Evolutionary conservation across 2,888 invertebrate species (phyloP).

Genomic region (Orthonevra nobilis): DNA sequence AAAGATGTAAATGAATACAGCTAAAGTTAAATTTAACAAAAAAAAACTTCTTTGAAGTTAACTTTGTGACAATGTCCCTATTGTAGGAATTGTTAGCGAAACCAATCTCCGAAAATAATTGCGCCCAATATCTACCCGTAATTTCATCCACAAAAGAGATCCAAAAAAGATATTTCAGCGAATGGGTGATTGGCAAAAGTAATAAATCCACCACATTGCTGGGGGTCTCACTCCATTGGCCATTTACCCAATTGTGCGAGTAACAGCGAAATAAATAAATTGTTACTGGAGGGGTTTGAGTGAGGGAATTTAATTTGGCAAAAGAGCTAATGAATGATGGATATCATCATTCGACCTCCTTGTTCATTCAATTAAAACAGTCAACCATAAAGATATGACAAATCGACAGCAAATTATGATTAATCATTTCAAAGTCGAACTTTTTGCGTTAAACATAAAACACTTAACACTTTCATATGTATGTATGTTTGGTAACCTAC

Average conservation of each 20-base stretch:
- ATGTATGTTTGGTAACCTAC: too few relatives aligned
- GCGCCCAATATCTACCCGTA: background rate
- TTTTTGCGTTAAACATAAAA: conserved; percentile 16
- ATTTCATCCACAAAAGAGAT: background rate
- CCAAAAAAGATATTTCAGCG: background rate
- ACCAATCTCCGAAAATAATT: conserved; percentile 32
- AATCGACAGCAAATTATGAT: background rate
- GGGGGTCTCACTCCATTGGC: background rate
- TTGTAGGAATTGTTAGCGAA: conserved; percentile 4
- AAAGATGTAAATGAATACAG: too few relatives aligned
- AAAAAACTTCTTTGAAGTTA: too few relatives aligned
- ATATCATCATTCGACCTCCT: background rate
- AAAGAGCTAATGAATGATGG: background rate
- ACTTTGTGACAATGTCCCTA: too few relatives aligned
- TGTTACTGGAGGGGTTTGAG: background rate
- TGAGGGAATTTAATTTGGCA: background rate
- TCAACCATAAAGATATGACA: background rate
- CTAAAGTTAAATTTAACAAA: too few relatives aligned
- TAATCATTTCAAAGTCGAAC: background rate
- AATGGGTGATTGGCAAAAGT: background rate
- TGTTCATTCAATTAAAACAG: background rate
- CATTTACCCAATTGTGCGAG: too few relatives aligned
- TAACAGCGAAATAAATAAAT: too few relatives aligned
- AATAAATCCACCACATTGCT: conserved; percentile 9
- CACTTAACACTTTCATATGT: conserved; percentile 17